A percentile compares a stretch with the other conserved stretches of the same genome.
These are phyloP conservation scores for Ephydatia muelleri DNA, from an alignment of 37 sponge, comb jelly and placozoan species.

Conservation along the genomic window DNA sequence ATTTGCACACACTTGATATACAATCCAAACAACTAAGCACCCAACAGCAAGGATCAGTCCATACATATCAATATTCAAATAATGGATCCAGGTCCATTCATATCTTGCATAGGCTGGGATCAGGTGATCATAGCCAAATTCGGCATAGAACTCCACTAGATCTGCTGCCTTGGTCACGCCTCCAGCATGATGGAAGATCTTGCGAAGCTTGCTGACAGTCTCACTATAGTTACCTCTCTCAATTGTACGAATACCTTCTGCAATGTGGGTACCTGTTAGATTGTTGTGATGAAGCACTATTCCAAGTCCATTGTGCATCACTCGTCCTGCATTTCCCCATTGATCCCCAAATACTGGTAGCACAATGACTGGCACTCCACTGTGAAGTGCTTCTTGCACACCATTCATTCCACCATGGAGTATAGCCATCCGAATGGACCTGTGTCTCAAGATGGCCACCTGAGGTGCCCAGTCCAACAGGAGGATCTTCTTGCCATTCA, in stretches of 20 bases:
- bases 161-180: conserved; percentile 43
- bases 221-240: too few species aligned
- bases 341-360: conserved; percentile 18
- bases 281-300: not conserved
- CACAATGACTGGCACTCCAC: conserved; percentile 26
- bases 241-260: not conserved
- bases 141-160: conserved; percentile 61
- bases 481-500: not conserved
- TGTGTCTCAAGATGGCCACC: conserved; percentile 20
- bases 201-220: not conserved
- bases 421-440: conserved; percentile 11
- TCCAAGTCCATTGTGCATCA: conserved; percentile 17
- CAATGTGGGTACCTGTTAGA: not conserved
- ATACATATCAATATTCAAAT: conserved; percentile 70
- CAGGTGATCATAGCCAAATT: conserved; percentile 62
- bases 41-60: conserved; percentile 37
- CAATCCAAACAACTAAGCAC: conserved; percentile 12
- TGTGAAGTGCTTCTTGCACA: conserved; percentile 31
- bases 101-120: conserved; percentile 62
- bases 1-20: too few species aligned
- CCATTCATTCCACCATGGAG: conserved; percentile 41
- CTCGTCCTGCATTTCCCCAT: not conserved
- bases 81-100: conserved; percentile 68
- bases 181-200: not conserved
- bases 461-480: conserved; percentile 24